These are phyloP conservation scores for Ifrita kowaldi DNA, from an alignment of 2,113 vertebrate species.

Conservation along the genomic window DNA sequence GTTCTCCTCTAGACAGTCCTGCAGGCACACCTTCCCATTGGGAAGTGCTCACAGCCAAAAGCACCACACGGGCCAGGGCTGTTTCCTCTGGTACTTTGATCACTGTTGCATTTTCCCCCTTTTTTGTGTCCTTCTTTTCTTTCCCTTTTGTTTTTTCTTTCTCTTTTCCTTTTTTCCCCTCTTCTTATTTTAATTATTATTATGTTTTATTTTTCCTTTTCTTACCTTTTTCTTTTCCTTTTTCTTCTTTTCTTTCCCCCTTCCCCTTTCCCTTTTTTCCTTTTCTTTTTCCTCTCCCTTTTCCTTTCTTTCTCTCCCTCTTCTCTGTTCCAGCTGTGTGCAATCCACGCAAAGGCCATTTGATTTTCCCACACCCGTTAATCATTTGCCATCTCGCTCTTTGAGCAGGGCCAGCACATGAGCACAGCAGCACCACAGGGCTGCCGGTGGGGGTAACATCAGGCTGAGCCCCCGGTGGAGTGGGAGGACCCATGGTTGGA, in stretches of 20 bases:
- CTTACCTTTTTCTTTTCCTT: background rate
- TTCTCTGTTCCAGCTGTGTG: background rate
- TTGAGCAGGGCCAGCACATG: rapidly evolving
- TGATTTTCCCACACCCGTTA: background rate
- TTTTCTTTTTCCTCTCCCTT: no score
- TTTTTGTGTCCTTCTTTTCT: background rate
- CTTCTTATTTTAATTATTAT: background rate
- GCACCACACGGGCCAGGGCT: background rate
- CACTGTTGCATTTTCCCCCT: background rate
- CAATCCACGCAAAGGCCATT: background rate
- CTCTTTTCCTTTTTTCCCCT: background rate
- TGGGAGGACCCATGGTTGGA: background rate
- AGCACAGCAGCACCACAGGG: background rate
- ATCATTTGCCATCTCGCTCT: background rate
- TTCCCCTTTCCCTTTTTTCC: rapidly evolving
- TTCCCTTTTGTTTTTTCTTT: background rate
- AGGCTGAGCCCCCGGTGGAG: background rate
- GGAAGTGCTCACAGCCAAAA: background rate
- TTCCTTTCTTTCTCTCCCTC: background rate
- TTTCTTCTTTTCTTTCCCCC: rapidly evolving
- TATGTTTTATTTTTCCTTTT: background rate
- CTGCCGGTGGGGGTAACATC: rapidly evolving
- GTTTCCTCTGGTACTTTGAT: background rate
- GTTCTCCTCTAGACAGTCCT: background rate
- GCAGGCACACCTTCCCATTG: rapidly evolving